Conservation (phyloP, 2,797 vertebrate genomes). For the Tolypeutes matacus region DNA sequence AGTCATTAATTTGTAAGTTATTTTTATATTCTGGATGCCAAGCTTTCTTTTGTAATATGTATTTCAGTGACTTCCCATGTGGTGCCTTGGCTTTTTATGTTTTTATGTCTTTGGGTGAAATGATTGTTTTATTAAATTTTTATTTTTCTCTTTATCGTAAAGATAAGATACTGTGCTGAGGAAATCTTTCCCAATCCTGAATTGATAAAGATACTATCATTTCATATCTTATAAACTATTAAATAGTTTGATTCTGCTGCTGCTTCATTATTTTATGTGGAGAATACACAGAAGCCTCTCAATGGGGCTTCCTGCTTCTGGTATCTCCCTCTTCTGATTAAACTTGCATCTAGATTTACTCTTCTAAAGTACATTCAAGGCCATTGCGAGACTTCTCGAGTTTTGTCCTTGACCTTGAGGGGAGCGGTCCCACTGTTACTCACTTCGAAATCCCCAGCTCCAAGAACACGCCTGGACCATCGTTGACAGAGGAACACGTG, state of each 20-base stretch:
- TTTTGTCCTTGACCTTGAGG: conserved; percentile 15
- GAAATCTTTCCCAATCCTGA: neutral
- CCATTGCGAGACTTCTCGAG: neutral
- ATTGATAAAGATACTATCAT: neutral
- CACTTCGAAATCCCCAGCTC: neutral
- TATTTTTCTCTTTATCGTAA: neutral
- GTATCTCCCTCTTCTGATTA: conserved; percentile 20
- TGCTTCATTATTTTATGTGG: neutral
- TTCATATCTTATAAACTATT: neutral
- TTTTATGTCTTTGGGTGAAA: conserved; percentile 7
- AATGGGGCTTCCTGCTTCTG: neutral
- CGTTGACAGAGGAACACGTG: neutral
- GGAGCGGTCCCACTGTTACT: neutral
- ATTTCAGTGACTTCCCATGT: neutral
- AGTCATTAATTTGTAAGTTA: conserved; percentile 15
- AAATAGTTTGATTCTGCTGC: neutral
- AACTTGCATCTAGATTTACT: neutral
- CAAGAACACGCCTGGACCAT: too few species aligned
- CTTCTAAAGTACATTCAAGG: neutral
- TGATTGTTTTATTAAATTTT: neutral
- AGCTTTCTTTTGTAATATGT: neutral
- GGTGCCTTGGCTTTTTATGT: conserved; percentile 49
- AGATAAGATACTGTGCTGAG: neutral
- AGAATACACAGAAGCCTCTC: neutral
- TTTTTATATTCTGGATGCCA: neutral